phyloP scores from a whole-genome alignment of 2,797 vertebrate genomes.

The Brachyalestes nurse region DNA sequence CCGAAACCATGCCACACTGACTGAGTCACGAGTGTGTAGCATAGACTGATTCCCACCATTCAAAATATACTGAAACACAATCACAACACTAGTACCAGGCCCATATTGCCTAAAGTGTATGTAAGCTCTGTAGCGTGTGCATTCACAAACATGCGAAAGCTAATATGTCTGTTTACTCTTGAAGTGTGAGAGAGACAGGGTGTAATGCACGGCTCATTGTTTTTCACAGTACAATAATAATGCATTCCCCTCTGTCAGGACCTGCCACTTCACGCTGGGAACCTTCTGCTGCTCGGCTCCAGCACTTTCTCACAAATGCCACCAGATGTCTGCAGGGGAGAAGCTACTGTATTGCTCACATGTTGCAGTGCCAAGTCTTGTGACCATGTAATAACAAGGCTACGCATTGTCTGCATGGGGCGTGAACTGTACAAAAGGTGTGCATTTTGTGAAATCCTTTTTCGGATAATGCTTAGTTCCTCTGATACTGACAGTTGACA shows the following conservation, averaged over 20 bases:
- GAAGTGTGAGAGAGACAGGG: conserved; percentile 46
- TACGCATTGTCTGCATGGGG: background rate
- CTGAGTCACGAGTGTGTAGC: background rate
- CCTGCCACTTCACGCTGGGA: conserved; percentile 56
- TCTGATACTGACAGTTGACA: background rate
- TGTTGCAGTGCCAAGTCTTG: conserved; percentile 4
- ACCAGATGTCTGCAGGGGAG: conserved; percentile 39
- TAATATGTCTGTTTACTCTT: conserved; percentile 42
- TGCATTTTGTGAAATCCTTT: background rate
- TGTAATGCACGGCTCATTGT: conserved; percentile 51
- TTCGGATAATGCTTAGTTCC: background rate
- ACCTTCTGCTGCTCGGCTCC: conserved; percentile 52
- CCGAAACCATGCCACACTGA: background rate
- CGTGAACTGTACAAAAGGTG: background rate
- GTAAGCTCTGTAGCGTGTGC: background rate
- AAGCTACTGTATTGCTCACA: conserved; percentile 27
- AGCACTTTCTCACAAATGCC: conserved; percentile 41
- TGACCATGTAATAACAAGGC: background rate
- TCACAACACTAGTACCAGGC: background rate
- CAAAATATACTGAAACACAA: background rate
- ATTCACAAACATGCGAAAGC: conserved; percentile 30
- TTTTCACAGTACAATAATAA: conserved; percentile 57
- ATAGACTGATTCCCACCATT: background rate
- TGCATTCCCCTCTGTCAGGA: conserved; percentile 47
- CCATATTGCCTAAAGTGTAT: background rate